Evolutionary conservation across 2,888 invertebrate genomes (phyloP).

Genomic region (Tetrapedia diversipes): DNA sequence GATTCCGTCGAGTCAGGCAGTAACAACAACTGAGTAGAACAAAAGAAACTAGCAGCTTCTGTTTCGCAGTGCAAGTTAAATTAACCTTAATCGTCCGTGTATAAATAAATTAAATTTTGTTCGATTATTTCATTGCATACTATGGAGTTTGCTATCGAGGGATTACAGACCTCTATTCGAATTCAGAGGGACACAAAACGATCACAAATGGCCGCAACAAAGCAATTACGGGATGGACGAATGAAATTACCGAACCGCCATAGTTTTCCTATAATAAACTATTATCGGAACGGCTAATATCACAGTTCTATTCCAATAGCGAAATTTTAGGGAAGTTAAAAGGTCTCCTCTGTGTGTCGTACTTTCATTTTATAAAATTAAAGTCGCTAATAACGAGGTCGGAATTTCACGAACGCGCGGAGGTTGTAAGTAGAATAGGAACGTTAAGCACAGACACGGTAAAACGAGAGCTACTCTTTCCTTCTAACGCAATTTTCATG

Average conservation of each 20-base stretch:
- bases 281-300: constrained; percentile 20
- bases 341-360: neutral
- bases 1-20: neutral
- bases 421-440: too few relatives aligned
- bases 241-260: constrained; percentile 33
- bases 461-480: too few relatives aligned
- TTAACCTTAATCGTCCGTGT: too few relatives aligned
- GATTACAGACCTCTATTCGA: constrained; percentile 4
- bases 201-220: neutral
- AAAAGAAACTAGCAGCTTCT: constrained; percentile 21
- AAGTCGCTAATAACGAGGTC: neutral
- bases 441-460: too few relatives aligned
- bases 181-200: constrained; percentile 1
- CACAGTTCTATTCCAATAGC: neutral
- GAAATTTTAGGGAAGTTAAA: neutral
- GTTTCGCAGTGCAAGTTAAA: too few relatives aligned
- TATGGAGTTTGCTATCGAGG: constrained; percentile 24
- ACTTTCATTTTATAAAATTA: neutral
- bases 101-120: too few relatives aligned
- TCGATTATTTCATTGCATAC: constrained; percentile 60
- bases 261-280: constrained; percentile 6
- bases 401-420: neutral
- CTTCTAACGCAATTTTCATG: too few relatives aligned
- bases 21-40: neutral
- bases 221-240: constrained; percentile 37